Conservation (phyloP, 2,797 vertebrate species). For the Columba guinea region DNA sequence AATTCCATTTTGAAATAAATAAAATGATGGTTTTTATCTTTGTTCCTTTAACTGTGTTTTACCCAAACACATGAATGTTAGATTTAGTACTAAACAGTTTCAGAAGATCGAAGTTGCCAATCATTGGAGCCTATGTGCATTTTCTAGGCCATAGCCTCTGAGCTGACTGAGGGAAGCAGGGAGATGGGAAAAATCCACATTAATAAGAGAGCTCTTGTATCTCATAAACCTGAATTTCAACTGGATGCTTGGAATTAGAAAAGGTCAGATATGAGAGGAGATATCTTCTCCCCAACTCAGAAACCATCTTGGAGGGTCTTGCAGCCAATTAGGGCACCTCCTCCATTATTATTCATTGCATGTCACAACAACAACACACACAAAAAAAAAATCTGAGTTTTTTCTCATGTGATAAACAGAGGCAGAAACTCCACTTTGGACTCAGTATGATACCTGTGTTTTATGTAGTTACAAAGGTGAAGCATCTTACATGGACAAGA, state of each 20-base stretch:
- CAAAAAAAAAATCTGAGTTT: background rate
- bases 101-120: conserved; percentile 8
- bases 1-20: conserved; percentile 32
- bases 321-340: background rate
- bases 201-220: background rate
- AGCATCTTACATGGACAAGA: background rate
- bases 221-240: background rate
- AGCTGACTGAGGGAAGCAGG: background rate
- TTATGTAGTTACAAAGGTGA: background rate
- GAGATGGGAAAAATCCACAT: conserved; percentile 12
- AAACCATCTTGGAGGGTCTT: background rate
- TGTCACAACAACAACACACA: background rate
- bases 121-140: background rate
- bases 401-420: background rate
- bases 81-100: background rate
- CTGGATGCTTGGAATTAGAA: background rate
- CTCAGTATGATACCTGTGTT: background rate
- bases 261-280: background rate
- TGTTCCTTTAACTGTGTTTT: conserved; percentile 7
- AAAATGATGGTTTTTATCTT: conserved; percentile 12
- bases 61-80: conserved; percentile 4
- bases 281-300: background rate
- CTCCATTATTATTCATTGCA: background rate
- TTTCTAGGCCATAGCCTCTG: conserved; percentile 30
- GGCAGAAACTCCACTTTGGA: background rate